Percentiles rank a stretch among this genome's conserved stretches.
These are phyloP conservation scores for Tinea trinotella DNA, from an alignment of 2,888 invertebrate genomes.

Conservation along the genomic window DNA sequence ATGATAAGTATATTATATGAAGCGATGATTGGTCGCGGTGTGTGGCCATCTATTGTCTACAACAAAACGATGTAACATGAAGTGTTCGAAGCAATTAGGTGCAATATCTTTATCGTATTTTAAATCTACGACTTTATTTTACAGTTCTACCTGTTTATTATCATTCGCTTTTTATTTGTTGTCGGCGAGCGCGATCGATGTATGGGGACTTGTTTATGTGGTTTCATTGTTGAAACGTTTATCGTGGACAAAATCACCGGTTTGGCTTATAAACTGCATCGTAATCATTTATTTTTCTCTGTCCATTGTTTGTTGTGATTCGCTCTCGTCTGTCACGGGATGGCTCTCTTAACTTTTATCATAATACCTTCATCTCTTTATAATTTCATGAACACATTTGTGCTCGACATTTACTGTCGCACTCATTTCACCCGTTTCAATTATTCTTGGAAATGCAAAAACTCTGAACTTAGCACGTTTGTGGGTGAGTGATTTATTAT, in stretches of 20 bases:
- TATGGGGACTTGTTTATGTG: constrained; percentile 16
- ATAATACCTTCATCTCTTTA: constrained; percentile 10
- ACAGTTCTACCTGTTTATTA: constrained; percentile 16
- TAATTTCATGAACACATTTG: constrained; percentile 1
- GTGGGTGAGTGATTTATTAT: constrained; percentile 38
- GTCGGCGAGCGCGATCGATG: constrained; percentile 12
- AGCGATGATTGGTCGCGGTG: constrained; percentile 54
- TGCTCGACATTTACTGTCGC: constrained; percentile 9
- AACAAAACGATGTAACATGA: constrained; percentile 26
- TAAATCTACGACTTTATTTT: constrained; percentile 16
- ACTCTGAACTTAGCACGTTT: constrained; percentile 31
- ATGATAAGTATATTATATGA: constrained; percentile 30
- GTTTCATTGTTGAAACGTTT: constrained; percentile 16
- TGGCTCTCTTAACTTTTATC: constrained; percentile 5
- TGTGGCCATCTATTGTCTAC: constrained; percentile 46
- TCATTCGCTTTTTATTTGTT: constrained; percentile 12
- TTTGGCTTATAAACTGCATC: constrained; percentile 5
- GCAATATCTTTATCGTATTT: constrained; percentile 38
- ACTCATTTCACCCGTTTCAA: constrained; percentile 18
- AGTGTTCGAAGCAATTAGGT: constrained; percentile 40
- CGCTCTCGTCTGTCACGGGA: constrained; percentile 11
- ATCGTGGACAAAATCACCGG: constrained; percentile 9
- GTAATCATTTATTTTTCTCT: constrained; percentile 14
- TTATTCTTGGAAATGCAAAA: constrained; percentile 35
- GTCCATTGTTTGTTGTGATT: constrained; percentile 15